Base-by-base conservation (phyloP, 2,113 vertebrate genomes). In the Sisor rabdophorus region DNA sequence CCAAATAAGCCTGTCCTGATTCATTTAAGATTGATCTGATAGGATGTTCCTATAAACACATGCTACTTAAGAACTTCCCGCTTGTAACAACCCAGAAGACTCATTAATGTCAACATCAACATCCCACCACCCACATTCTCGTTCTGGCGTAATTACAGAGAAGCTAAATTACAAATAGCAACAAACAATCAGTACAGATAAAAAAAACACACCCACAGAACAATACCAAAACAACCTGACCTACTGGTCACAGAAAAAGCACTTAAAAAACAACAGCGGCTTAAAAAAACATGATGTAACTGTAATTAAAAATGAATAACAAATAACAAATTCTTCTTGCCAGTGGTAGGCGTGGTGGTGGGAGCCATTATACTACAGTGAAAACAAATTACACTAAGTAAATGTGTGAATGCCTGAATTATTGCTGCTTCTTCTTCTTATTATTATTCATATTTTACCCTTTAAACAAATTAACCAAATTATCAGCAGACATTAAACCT, bases 1-100 rank as follows among this genome's bases (percentile, higher is more conserved):
- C 71, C 26, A 64, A 47, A 53, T 24, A 69, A 8, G 58, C 69
- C 68, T 79, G 1, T 78, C 81, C 80, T 71, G 79, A 80, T 73
- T 24, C 13, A 74, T 80, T 70, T 83, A 76, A 83, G 81, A 85
- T 79, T 77, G 61, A 65, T 48, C 77, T 16, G 69, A 87, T 84
- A 78, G 80, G 52, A 63, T 30, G 71, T 68, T 75, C 67, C 19
- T n/a, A 71, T 79, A 83, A 84, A 67, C 80, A 77, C 47, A 30
- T 19, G 52, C 65, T 74, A 80, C 74, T 50, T 9, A 75, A 75
- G 61, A 77, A 84, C 81, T 81, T 82, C 75, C 73, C 53, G 40
- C 76, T 79, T 71, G 73, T 75, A 78, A 47, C 7, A 9, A 59
- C 12, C 4, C 68, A 54, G 55, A 13, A 1, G 63, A 64, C 17